Evolutionary conservation across 2,113 vertebrate species (phyloP).

Genomic region (Dasypus novemcinctus): DNA sequence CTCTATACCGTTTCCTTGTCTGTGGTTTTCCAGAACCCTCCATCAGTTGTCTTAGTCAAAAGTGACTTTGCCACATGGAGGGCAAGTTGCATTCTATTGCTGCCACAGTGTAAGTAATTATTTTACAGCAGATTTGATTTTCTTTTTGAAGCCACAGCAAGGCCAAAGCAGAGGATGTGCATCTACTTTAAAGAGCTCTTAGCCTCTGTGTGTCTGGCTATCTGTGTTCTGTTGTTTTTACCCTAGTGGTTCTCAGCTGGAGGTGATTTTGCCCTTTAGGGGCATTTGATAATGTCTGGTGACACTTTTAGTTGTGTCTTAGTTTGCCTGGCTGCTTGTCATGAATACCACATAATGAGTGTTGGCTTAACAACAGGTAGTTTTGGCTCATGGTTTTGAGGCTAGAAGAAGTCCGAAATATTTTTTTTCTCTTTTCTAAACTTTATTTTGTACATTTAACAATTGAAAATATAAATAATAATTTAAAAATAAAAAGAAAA

Average conservation of each 20-base stretch:
- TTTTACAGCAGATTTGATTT: not conserved
- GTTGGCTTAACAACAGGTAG: no score
- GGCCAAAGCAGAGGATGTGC: not conserved
- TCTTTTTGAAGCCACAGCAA: not conserved
- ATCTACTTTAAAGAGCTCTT: not conserved
- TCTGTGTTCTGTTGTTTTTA: not conserved
- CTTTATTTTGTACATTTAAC: no score
- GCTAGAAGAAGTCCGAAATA: no score
- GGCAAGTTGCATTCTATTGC: not conserved
- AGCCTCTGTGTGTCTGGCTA: not conserved
- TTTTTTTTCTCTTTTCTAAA: no score
- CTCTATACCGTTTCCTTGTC: not conserved
- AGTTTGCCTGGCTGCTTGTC: no score
- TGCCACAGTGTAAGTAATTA: not conserved
- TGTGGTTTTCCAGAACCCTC: not conserved
- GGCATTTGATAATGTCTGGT: not conserved
- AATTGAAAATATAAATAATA: no score
- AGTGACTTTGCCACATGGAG: not conserved
- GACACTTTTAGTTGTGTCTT: no score
- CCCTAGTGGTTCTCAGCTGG: not conserved
- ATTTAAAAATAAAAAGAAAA: no score
- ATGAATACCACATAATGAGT: no score
- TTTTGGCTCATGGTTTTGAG: no score
- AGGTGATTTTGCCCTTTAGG: not conserved
- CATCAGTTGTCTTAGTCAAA: not conserved